Base-by-base conservation (phyloP, 2,888 invertebrate species). In the Trichopoda pennipes region DNA sequence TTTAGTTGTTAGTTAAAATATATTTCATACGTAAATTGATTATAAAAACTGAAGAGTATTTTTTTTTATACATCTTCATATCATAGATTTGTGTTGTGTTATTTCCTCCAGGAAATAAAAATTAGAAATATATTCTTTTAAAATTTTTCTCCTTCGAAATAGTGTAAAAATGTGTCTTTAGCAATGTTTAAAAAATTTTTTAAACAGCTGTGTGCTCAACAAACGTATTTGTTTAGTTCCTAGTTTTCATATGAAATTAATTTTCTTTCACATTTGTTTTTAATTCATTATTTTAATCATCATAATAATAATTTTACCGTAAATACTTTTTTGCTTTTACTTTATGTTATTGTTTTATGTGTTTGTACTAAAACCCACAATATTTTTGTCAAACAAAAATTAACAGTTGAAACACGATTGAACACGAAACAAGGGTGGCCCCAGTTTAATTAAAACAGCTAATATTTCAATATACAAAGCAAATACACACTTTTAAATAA, bases 361-460 rank as follows among this genome's bases (percentile, higher is more conserved):
- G 70, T 72, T 64, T 58, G 38, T 78, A 78, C 70, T 72, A 78
- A 70, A 55, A 73, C n/a, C 58, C 55, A 73, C 9, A 28, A 63
- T 38, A 60, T 51, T 51, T 21, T 28, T 42, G 19, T 44, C 7
- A 16, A 51, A 49, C 16, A 14, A 38, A 49, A 63, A 32, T 58
- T 42, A 55, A 64, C 55, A 64, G 44, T 44, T 55, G 19, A 58
- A 55, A 74, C 56, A 64, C 47, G 12, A 56, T 55, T 14, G 49
- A 55, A 74, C 56, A 64, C 47, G 12, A 56, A 47, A 66, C 58
- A 19, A 58, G 28, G 49, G 66, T 58, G 66, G 49, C 58, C 38
- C 32, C 58, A 60, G 51, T 64, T 55, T 35, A 55, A 49, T 55
- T 32, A 23, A 21, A 21, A 61, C 19, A 42, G 35, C 35, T 21